Percentiles rank a stretch among this genome's conserved stretches.
phyloP scores from a whole-genome alignment of 53 echinoderm and acorn worm genomes.

The Pentamera pediparva region DNA sequence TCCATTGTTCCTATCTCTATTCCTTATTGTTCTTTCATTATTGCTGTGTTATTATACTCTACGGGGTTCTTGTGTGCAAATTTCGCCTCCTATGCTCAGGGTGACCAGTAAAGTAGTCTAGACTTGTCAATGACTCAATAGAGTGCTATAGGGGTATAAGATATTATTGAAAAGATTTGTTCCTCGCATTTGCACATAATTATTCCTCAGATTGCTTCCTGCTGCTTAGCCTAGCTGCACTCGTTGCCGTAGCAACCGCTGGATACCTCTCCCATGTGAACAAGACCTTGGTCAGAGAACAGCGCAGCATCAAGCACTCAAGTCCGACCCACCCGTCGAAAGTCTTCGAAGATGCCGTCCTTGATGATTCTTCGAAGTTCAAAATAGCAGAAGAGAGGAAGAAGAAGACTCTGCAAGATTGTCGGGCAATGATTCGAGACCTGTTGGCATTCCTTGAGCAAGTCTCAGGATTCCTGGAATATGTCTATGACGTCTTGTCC shows the following conservation, averaged over 20 bases:
- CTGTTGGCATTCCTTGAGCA: conserved; percentile 7
- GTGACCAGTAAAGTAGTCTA: too few relatives aligned
- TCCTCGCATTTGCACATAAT: too few relatives aligned
- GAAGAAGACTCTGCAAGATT: conserved; percentile 40
- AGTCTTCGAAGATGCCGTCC: conserved; percentile 1
- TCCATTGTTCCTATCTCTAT: too few relatives aligned
- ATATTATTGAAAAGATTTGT: background rate
- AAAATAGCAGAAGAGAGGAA: conserved; percentile 26
- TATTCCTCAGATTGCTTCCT: conserved; percentile 3
- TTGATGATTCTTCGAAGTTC: background rate
- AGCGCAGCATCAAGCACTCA: background rate
- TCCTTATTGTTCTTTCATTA: too few relatives aligned
- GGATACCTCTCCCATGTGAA: conserved; percentile 10
- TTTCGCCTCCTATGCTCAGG: too few relatives aligned
- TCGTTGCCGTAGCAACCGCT: background rate
- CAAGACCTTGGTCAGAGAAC: conserved; percentile 3
- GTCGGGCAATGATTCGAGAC: conserved; percentile 42
- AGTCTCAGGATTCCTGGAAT: background rate
- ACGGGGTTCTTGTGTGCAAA: background rate
- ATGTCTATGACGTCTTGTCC: background rate
- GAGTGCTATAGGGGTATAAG: too few relatives aligned
- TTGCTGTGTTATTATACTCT: background rate
- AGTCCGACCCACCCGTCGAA: conserved; percentile 16
- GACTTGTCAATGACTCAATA: too few relatives aligned
- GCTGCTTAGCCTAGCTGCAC: background rate